Evolutionary conservation across 2,888 invertebrate genomes (phyloP).

Genomic region (Apotomis turbidana): DNA sequence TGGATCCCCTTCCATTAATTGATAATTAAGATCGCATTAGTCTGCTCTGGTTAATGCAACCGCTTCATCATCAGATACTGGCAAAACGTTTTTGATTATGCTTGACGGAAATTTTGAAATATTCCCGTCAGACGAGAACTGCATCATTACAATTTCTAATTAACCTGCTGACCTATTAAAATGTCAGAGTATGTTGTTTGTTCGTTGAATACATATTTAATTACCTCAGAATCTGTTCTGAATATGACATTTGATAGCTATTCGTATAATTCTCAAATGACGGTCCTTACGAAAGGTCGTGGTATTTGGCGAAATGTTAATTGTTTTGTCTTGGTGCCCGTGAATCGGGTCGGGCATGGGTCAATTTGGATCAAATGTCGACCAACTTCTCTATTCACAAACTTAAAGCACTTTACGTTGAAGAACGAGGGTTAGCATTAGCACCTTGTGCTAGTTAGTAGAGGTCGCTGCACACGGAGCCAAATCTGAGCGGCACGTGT

Average conservation of each 20-base stretch:
- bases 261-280: constrained; percentile 8
- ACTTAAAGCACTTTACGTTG: constrained; percentile 6
- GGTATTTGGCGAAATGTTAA: constrained; percentile 63
- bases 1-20: constrained; percentile 52
- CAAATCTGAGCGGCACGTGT: constrained; percentile 51
- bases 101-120: constrained; percentile 15
- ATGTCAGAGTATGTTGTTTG: constrained; percentile 14
- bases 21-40: constrained; percentile 59
- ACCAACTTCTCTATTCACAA: not conserved
- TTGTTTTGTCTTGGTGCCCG: constrained; percentile 55
- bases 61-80: constrained; percentile 24
- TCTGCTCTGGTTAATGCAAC: constrained; percentile 34
- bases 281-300: constrained; percentile 56
- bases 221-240: not conserved
- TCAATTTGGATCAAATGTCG: constrained; percentile 24
- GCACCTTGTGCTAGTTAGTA: constrained; percentile 49
- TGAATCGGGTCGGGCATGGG: constrained; percentile 49
- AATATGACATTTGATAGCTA: constrained; percentile 15
- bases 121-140: not conserved
- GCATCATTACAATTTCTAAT: constrained; percentile 25
- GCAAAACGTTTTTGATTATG: not conserved
- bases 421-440: constrained; percentile 21
- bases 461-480: constrained; percentile 55
- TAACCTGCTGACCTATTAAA: constrained; percentile 21
- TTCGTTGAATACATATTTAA: not conserved